Base-by-base conservation (phyloP, 2,888 invertebrate species). In the Idaea straminata region DNA sequence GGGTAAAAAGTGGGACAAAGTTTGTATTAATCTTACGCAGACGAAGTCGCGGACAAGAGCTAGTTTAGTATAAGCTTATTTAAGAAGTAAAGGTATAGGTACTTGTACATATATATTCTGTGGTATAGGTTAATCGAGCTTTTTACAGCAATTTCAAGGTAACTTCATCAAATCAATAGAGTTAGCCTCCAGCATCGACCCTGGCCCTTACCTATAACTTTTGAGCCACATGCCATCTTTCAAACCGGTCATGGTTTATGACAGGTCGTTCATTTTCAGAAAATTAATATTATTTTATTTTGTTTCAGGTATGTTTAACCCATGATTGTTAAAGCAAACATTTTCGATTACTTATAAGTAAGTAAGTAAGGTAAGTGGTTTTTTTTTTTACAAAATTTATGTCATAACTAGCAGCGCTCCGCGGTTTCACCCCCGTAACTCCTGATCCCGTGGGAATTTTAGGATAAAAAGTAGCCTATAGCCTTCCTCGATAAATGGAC, bases 271-370 rank as follows among this genome's bases (percentile, higher is more conserved):
- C 36, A 36, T 36, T 36, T 47, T 47, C 47, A 47, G 47, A 13
- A 47, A 6, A 47, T 47, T 47, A 47, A 47, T 47, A 13, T 47
- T 47, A 61, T 66, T 64, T 67, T 7, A 68, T 61, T 58, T 70
- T 74, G 69, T 77, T 77, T n/a, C 75, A 78, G 79, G 78, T 78
- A 78, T 63, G 70, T 58, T 3, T 0, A 58, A 58, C 0, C 47
- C 10, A 5, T 47, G 4, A 47, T 47, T 7, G 7, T 47, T 10
- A 10, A 47, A 47, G 7, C 47, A 10, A 7, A 47, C 36, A 5
- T 36, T 7, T 36, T 36, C 7, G 7, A 47, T 47, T 47, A 2
- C 47, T 47, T 10, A 7, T 7, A 47, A 13, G 47, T 47, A 47
- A 7, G 47, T 47, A 47, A 47, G 25, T 25, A n/a, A n/a, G n/a